Percentiles rank a stretch among this genome's conserved stretches.
Evolutionary conservation across 2,888 invertebrate genomes (phyloP).

Genomic region (Enchytraeus crypticus): DNA sequence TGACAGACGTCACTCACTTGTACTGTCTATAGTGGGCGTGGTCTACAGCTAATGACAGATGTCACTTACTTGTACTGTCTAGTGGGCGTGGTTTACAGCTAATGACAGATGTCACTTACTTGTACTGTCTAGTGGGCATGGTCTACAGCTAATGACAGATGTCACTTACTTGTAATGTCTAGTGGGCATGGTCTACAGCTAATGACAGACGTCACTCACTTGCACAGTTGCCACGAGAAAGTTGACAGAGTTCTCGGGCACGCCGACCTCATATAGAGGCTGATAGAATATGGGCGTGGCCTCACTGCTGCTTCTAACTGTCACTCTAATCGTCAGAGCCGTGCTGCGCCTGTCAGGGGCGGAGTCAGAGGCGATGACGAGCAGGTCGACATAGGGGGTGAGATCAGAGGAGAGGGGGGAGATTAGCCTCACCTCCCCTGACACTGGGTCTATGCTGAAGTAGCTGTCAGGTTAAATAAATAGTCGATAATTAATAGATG

Average conservation of each 20-base stretch:
- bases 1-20: too few species aligned
- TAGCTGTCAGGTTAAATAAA: slow-evolving; percentile 10
- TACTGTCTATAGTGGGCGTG: too few species aligned
- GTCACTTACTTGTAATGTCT: too few species aligned
- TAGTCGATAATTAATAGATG: too few species aligned
- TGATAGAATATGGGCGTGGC: slow-evolving; percentile 21
- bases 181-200: too few species aligned
- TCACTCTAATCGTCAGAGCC: slow-evolving; percentile 14
- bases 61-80: too few species aligned
- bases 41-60: too few species aligned
- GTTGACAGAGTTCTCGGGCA: slow-evolving; percentile 24
- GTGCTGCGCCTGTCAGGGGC: slow-evolving; percentile 15
- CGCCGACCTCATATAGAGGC: slow-evolving; percentile 19
- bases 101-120: too few species aligned
- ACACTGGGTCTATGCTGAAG: slow-evolving; percentile 20
- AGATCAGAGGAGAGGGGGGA: slow-evolving; percentile 19
- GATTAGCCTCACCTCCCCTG: slow-evolving; percentile 21
- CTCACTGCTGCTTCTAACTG: slow-evolving; percentile 16
- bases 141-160: too few species aligned
- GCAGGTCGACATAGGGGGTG: slow-evolving; percentile 7
- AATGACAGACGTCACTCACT: slow-evolving; percentile 15
- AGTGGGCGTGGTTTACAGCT: too few species aligned
- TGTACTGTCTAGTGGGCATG: too few species aligned
- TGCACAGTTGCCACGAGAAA: slow-evolving; percentile 18
- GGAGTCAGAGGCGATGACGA: slow-evolving; percentile 21